Evolutionary conservation across 2,113 vertebrate genomes (phyloP).

Genomic region (Osmerus eperlanus): DNA sequence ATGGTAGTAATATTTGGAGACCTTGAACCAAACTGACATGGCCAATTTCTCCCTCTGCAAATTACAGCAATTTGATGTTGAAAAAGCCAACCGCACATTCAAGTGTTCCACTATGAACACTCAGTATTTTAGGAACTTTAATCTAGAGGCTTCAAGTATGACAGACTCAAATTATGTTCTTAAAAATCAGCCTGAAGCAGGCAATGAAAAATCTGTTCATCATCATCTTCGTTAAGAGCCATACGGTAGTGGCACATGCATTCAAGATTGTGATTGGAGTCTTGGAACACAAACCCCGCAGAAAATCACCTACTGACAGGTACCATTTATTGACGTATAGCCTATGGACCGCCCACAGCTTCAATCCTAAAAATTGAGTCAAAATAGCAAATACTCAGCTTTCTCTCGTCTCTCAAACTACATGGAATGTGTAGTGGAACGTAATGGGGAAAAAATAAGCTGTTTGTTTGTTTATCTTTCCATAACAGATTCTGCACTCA

Average conservation of each 20-base stretch:
- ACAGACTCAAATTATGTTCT: not conserved
- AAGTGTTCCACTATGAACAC: not conserved
- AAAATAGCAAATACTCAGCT: too few relatives aligned
- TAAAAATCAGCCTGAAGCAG: not conserved
- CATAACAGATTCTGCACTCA: not conserved
- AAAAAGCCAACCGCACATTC: not conserved
- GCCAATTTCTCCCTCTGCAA: slow-evolving; percentile 6
- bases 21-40: not conserved
- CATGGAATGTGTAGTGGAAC: too few relatives aligned
- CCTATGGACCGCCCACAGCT: too few relatives aligned
- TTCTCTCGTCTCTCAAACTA: too few relatives aligned
- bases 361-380: too few relatives aligned
- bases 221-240: not conserved
- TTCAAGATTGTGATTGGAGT: too few relatives aligned
- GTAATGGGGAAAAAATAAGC: too few relatives aligned
- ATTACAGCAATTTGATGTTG: not conserved
- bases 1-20: not conserved
- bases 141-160: not conserved
- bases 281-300: too few relatives aligned
- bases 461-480: too few relatives aligned
- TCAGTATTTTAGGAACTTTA: not conserved
- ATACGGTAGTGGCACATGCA: too few relatives aligned
- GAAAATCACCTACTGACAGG: too few relatives aligned
- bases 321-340: too few relatives aligned
- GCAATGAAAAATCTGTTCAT: not conserved